These are phyloP conservation scores for Pampus argenteus DNA, from an alignment of 2,797 vertebrate genomes.

Conservation along the genomic window DNA sequence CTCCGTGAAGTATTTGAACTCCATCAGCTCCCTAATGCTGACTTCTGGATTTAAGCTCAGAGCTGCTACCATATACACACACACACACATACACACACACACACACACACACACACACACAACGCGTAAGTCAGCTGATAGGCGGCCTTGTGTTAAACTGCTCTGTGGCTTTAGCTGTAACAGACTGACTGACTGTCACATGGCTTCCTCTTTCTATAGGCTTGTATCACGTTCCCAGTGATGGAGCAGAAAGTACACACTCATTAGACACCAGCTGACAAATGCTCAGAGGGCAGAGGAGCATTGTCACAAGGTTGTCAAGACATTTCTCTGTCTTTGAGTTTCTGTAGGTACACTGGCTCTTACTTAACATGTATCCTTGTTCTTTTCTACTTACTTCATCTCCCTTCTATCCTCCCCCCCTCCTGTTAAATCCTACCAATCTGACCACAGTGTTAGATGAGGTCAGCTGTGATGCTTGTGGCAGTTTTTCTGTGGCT, in stretches of 20 bases:
- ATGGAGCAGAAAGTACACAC: conserved; percentile 10
- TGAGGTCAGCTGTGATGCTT: conserved; percentile 2
- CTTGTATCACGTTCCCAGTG: conserved; percentile 6
- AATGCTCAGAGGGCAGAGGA: conserved; percentile 20
- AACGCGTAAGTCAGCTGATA: conserved; percentile 45
- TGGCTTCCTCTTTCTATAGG: conserved; percentile 36
- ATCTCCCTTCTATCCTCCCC: not conserved
- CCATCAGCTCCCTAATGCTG: not conserved
- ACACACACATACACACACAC: conserved; percentile 6
- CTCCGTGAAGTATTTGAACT: conserved; percentile 5
- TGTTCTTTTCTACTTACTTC: not conserved
- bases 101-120: conserved; percentile 5
- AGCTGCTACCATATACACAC: not conserved
- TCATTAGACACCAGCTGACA: conserved; percentile 62
- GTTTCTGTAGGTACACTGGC: conserved; percentile 5
- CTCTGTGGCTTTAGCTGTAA: conserved; percentile 20
- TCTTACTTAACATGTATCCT: not conserved
- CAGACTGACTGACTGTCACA: conserved; percentile 43
- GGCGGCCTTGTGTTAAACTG: conserved; percentile 47
- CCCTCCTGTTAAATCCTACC: rapidly evolving
- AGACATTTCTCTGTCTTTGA: conserved; percentile 1
- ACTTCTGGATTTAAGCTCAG: not conserved
- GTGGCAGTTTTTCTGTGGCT: not conserved
- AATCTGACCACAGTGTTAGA: not conserved
- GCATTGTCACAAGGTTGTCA: conserved; percentile 36